Conservation (phyloP, 2,113 vertebrate genomes). For the Philantomba maxwellii region DNA sequence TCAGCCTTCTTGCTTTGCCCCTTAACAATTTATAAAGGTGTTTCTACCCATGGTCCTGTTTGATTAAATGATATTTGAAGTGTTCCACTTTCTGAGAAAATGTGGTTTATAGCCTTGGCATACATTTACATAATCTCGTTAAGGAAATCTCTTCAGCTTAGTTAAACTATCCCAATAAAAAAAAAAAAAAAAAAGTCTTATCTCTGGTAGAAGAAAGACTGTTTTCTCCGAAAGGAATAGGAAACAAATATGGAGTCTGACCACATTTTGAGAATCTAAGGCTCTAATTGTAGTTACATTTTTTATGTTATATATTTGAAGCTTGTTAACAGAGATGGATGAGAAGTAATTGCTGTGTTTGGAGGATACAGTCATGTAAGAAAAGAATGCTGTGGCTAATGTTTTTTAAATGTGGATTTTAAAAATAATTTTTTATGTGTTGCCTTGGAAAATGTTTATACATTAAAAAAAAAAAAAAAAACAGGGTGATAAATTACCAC, state of each 20-base stretch:
- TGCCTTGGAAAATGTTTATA: constrained; percentile 53
- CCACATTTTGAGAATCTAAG: constrained; percentile 37
- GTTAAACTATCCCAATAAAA: constrained; percentile 55
- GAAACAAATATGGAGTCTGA: constrained; percentile 34
- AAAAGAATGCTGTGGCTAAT: constrained; percentile 49
- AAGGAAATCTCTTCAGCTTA: constrained; percentile 66
- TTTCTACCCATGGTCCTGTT: constrained; percentile 61
- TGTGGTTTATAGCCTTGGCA: constrained; percentile 68
- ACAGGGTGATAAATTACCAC: constrained; percentile 56
- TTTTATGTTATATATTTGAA: constrained; percentile 51
- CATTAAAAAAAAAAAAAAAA: neutral
- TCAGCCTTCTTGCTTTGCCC: constrained; percentile 58
- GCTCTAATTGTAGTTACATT: constrained; percentile 37
- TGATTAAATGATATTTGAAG: constrained; percentile 73
- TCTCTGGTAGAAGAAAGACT: constrained; percentile 53
- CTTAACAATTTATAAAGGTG: constrained; percentile 60
- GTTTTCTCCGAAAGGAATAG: constrained; percentile 52
- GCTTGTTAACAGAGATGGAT: constrained; percentile 60
- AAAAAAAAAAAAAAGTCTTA: constrained; percentile 53
- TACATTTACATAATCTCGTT: constrained; percentile 74
- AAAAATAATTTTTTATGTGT: constrained; percentile 56
- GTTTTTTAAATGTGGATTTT: constrained; percentile 64
- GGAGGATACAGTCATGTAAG: constrained; percentile 39
- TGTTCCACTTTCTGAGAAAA: constrained; percentile 68
- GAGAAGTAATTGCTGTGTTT: constrained; percentile 44